Evolutionary conservation across 1,140 invertebrate genomes (phyloP).

Genomic region (Rhagoletis pomonella): DNA sequence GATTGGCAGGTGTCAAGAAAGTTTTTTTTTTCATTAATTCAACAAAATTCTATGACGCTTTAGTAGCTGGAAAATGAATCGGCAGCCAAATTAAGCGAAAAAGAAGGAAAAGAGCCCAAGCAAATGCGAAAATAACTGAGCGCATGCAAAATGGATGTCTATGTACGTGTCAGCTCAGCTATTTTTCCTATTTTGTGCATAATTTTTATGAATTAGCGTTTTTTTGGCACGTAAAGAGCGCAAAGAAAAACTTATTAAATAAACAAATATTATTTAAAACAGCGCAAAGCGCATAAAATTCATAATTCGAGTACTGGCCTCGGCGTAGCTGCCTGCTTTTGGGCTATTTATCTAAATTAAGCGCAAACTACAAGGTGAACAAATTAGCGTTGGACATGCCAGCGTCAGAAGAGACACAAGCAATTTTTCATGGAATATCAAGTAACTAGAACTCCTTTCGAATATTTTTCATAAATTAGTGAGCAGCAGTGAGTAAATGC

Average conservation of each 20-base stretch:
- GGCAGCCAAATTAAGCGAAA: background rate
- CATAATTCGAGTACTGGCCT: background rate
- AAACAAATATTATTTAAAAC: background rate
- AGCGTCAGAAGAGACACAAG: conserved; percentile 1
- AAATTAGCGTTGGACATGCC: conserved; percentile 44
- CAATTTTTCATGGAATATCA: background rate
- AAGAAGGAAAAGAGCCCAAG: background rate
- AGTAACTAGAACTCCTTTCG: background rate
- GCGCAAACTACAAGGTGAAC: conserved; percentile 40
- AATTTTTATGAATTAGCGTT: background rate
- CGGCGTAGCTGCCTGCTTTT: background rate
- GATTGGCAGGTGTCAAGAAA: conserved; percentile 40
- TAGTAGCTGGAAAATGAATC: background rate
- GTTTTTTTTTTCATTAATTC: background rate
- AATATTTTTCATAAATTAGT: background rate
- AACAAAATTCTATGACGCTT: background rate
- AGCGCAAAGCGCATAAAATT: conserved; percentile 14
- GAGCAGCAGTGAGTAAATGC: background rate
- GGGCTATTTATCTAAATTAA: conserved; percentile 42
- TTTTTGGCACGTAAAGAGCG: background rate
- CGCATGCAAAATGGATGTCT: background rate
- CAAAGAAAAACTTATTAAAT: background rate
- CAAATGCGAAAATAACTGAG: background rate
- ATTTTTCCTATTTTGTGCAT: background rate
- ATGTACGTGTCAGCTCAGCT: background rate